Conservation (phyloP, 2,888 invertebrate genomes). For the Trilocha varians region DNA sequence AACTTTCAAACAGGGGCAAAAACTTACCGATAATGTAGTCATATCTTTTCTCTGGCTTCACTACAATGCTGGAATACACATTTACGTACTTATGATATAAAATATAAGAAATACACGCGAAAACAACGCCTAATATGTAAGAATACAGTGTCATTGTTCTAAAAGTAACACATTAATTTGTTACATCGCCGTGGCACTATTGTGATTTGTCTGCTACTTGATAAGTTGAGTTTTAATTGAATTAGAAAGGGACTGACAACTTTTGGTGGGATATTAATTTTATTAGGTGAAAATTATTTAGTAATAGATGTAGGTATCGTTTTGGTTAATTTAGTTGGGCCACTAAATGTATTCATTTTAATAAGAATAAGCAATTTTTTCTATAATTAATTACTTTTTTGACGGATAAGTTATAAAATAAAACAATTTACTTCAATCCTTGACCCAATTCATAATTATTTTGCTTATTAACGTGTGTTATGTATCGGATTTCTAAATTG, state of each 20-base stretch:
- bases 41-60: conserved; percentile 50
- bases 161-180: conserved; percentile 3
- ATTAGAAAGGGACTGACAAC: conserved; percentile 45
- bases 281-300: too few species aligned
- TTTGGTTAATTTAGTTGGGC: too few species aligned
- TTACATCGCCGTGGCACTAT: neutral
- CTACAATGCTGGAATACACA: conserved; percentile 40
- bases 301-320: too few species aligned
- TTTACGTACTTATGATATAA: conserved; percentile 47
- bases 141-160: conserved; percentile 40
- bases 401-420: too few species aligned
- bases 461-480: too few species aligned
- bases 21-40: conserved; percentile 59
- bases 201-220: conserved; percentile 13
- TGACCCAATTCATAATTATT: too few species aligned
- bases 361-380: too few species aligned
- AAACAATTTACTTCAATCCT: too few species aligned
- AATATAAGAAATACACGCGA: conserved; percentile 45
- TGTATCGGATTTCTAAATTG: too few species aligned
- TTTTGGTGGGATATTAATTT: conserved; percentile 8
- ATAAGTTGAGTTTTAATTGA: conserved; percentile 44
- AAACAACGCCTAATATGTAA: conserved; percentile 36
- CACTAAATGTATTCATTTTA: too few species aligned
- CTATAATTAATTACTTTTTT: too few species aligned
- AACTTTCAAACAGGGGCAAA: neutral